Percentiles rank a stretch among this genome's conserved stretches.
Evolutionary conservation across 2,797 vertebrate genomes (phyloP).

Genomic region (Malacoraja senta): DNA sequence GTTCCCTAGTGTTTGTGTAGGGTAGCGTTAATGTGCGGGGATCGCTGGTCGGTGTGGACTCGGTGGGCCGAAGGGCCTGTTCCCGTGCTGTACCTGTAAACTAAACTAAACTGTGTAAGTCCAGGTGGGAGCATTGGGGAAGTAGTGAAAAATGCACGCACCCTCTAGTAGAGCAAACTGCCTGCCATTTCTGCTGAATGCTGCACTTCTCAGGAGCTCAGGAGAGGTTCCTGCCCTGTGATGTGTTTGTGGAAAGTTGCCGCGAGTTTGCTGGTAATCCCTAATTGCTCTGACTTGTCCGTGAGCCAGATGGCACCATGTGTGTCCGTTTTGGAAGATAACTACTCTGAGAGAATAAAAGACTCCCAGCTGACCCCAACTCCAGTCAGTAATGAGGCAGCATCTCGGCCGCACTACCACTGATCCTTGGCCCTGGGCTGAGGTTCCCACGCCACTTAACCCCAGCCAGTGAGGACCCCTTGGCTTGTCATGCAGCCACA

Average conservation of each 20-base stretch:
- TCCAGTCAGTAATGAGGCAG: not conserved
- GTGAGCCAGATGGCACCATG: not conserved
- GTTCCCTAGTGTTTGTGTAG: no score
- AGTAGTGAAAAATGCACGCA: not conserved
- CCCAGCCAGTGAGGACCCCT: no score
- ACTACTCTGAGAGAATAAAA: not conserved
- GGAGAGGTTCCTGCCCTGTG: not conserved
- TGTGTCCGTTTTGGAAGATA: not conserved
- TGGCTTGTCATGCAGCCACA: no score
- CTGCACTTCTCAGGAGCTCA: not conserved
- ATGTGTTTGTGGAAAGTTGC: not conserved
- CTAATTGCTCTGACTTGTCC: not conserved
- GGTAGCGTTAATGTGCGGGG: no score
- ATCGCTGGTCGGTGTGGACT: no score
- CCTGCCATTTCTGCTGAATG: not conserved
- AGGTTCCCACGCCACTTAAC: not conserved
- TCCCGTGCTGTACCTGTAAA: no score
- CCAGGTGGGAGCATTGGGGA: no score
- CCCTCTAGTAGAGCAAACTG: not conserved
- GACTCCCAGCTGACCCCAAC: not conserved
- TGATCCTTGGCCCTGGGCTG: not conserved
- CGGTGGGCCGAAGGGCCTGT: no score
- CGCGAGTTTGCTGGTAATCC: no score
- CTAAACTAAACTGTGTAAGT: no score
- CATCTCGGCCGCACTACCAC: not conserved